Evolutionary conservation across 2,113 vertebrate genomes (phyloP).

Genomic region (Cyprinodon variegatus): DNA sequence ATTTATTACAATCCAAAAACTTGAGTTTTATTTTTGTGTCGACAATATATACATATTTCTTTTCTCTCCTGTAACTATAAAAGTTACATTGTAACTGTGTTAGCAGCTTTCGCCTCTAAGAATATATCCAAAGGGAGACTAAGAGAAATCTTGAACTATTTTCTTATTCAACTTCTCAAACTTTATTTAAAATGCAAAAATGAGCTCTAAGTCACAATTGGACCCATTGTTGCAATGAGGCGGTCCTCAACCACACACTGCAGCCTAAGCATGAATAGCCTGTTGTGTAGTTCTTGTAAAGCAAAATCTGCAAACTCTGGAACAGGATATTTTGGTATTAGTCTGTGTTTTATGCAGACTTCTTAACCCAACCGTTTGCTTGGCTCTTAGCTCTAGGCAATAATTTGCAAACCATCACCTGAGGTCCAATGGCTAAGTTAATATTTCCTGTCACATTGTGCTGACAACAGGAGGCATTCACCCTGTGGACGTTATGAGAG

Average conservation of each 20-base stretch:
- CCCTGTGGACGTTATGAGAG: not conserved
- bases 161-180: constrained; percentile 2
- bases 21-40: not conserved
- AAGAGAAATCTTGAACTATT: no score
- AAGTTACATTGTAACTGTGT: no score
- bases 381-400: not conserved
- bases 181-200: constrained; percentile 23
- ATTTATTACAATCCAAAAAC: not conserved
- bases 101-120: no score
- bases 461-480: constrained; percentile 11
- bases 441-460: constrained; percentile 14
- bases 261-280: constrained; percentile 47
- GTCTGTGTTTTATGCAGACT: constrained; percentile 5
- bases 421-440: not conserved
- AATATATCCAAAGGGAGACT: no score
- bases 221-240: constrained; percentile 48
- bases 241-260: constrained; percentile 40
- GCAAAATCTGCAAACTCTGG: constrained; percentile 43
- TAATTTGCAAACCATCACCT: constrained; percentile 31
- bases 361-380: not conserved
- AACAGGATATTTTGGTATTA: constrained; percentile 20
- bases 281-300: constrained; percentile 42
- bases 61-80: not conserved
- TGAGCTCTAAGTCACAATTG: constrained; percentile 37
- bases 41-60: not conserved